Conservation (phyloP, 53 echinoderm and acorn worm species). For the Zoroaster sp. region DNA sequence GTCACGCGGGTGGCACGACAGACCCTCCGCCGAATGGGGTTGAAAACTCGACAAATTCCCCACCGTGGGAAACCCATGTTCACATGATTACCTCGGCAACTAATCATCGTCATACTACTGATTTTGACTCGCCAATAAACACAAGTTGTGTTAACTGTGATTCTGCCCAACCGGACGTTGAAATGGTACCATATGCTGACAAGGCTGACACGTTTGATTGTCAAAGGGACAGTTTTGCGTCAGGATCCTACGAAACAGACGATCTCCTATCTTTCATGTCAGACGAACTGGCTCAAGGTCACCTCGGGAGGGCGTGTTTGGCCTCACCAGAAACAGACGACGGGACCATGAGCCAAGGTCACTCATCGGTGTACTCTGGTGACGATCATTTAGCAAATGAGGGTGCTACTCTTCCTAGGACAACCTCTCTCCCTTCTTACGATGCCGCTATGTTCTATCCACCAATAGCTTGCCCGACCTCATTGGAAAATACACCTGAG, state of each 20-base stretch:
- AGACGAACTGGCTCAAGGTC: conserved; percentile 44
- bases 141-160: background rate
- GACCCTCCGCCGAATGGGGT: background rate
- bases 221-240: conserved; percentile 42
- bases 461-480: background rate
- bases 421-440: conserved; percentile 33
- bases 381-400: background rate
- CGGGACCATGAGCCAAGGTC: conserved; percentile 27
- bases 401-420: conserved; percentile 9
- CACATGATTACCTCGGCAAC: background rate
- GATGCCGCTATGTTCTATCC: conserved; percentile 47
- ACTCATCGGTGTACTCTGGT: conserved; percentile 13
- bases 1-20: background rate
- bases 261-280: conserved; percentile 48
- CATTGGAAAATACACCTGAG: conserved; percentile 13
- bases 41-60: background rate
- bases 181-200: background rate
- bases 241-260: conserved; percentile 32
- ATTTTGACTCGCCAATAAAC: background rate
- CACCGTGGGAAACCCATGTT: background rate
- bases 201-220: background rate
- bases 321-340: conserved; percentile 44
- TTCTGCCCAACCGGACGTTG: background rate
- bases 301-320: conserved; percentile 44
- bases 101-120: background rate